A percentile compares a stretch with the other conserved stretches of the same genome.
These are phyloP conservation scores for Circaetus gallicus DNA, from an alignment of 2,113 vertebrate species.

Conservation along the genomic window DNA sequence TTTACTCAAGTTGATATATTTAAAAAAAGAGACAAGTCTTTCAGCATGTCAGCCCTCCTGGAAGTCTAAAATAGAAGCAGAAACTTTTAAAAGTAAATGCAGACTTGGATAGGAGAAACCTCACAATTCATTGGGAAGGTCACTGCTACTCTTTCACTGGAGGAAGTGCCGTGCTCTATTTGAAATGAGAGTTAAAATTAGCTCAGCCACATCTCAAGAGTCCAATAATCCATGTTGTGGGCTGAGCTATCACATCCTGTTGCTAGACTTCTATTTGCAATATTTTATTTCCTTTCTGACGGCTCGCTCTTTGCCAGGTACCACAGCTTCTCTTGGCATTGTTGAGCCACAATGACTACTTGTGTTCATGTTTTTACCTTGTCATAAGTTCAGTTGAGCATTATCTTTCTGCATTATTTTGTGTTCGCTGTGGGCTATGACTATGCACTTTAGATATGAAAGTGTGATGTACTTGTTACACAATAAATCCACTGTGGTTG, in stretches of 20 bases:
- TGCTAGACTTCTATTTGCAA: neutral
- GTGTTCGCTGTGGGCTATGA: neutral
- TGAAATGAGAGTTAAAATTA: slow-evolving; percentile 21
- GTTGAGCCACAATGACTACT: neutral
- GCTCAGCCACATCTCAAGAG: neutral
- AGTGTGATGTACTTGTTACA: neutral
- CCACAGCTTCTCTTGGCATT: neutral
- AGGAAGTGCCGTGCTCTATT: neutral
- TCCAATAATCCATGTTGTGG: neutral
- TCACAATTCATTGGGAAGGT: slow-evolving; percentile 2
- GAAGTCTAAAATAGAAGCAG: slow-evolving; percentile 6
- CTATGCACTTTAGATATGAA: neutral
- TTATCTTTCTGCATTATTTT: neutral
- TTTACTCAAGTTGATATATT: neutral
- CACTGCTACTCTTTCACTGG: neutral
- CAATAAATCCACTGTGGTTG: neutral
- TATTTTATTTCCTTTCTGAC: neutral
- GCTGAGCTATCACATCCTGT: neutral
- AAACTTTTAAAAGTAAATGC: neutral
- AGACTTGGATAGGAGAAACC: neutral
- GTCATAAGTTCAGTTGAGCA: neutral
- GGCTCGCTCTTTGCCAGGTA: neutral
- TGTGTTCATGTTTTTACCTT: neutral
- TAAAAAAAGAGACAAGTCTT: neutral
- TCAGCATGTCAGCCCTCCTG: neutral